Conservation (phyloP, 2,888 invertebrate species). For the Dione vanillae region DNA sequence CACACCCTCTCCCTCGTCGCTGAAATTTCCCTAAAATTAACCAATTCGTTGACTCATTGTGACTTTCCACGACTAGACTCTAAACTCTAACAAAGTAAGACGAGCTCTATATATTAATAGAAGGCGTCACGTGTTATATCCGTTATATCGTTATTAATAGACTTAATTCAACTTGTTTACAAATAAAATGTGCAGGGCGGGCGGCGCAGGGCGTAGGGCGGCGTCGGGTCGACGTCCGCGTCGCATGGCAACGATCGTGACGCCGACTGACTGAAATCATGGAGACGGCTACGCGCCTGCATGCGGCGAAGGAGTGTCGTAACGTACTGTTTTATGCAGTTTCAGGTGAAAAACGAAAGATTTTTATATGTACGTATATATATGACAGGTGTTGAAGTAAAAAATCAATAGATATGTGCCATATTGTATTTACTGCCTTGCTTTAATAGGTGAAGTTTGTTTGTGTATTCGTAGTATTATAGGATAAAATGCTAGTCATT, state of each 20-base stretch:
- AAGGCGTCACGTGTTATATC: conserved; percentile 23
- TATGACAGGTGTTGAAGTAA: no score
- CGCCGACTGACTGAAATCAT: conserved; percentile 33
- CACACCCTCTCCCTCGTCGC: background rate
- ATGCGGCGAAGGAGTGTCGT: conserved; percentile 2
- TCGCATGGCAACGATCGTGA: conserved; percentile 47
- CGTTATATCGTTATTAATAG: conserved; percentile 46
- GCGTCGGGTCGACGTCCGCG: conserved; percentile 50
- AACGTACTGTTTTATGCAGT: conserved; percentile 6
- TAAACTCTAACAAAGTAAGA: background rate
- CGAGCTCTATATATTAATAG: background rate
- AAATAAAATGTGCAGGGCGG: conserved; percentile 55
- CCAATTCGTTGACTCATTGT: background rate
- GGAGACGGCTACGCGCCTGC: conserved; percentile 32
- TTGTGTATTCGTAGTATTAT: no score
- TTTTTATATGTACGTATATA: background rate
- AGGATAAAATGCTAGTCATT: no score
- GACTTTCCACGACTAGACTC: no score
- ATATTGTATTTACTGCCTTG: no score
- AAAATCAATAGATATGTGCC: no score
- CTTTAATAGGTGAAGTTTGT: no score
- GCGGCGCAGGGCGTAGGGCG: conserved; percentile 50
- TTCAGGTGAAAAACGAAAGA: background rate
- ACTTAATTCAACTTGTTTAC: conserved; percentile 53
- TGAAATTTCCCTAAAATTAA: background rate